These are phyloP conservation scores for Dryadula phaetusa DNA, from an alignment of 2,888 invertebrate genomes.

Conservation along the genomic window DNA sequence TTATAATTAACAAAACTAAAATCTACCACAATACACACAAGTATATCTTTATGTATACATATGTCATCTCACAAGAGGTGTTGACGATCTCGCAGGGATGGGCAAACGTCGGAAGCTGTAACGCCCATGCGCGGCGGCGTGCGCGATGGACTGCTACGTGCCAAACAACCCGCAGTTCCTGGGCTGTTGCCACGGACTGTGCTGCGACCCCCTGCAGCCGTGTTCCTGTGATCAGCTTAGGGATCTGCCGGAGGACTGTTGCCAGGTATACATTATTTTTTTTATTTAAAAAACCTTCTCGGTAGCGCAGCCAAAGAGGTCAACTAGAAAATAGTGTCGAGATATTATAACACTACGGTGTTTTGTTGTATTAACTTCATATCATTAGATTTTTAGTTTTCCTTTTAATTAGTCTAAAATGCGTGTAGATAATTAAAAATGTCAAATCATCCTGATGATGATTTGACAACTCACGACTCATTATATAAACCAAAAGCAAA, in stretches of 20 bases:
- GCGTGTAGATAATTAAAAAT: too few relatives aligned
- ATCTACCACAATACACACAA: conserved; percentile 9
- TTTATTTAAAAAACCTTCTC: too few relatives aligned
- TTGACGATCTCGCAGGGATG: conserved; percentile 61
- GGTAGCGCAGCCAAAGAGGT: too few relatives aligned
- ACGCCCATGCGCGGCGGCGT: conserved; percentile 71
- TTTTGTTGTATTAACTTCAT: too few relatives aligned
- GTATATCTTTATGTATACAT: conserved; percentile 23
- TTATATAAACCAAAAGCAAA: too few relatives aligned
- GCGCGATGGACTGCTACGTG: conserved; percentile 86
- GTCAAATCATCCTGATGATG: too few relatives aligned
- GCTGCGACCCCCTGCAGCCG: conserved; percentile 76
- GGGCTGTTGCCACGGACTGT: conserved; percentile 68
- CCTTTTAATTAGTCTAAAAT: too few relatives aligned
- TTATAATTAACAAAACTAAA: neutral
- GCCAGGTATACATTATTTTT: conserved; percentile 67
- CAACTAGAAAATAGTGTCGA: too few relatives aligned
- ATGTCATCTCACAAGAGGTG: conserved; percentile 35
- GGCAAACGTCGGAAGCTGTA: conserved; percentile 66
- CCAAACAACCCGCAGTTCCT: conserved; percentile 88
- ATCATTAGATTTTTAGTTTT: too few relatives aligned
- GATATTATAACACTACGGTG: too few relatives aligned
- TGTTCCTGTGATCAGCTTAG: conserved; percentile 73
- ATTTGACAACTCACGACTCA: too few relatives aligned
- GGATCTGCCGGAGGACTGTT: conserved; percentile 69